These are phyloP conservation scores for Dromaius novaehollandiae DNA, from an alignment of 2,113 vertebrate species.

Conservation along the genomic window DNA sequence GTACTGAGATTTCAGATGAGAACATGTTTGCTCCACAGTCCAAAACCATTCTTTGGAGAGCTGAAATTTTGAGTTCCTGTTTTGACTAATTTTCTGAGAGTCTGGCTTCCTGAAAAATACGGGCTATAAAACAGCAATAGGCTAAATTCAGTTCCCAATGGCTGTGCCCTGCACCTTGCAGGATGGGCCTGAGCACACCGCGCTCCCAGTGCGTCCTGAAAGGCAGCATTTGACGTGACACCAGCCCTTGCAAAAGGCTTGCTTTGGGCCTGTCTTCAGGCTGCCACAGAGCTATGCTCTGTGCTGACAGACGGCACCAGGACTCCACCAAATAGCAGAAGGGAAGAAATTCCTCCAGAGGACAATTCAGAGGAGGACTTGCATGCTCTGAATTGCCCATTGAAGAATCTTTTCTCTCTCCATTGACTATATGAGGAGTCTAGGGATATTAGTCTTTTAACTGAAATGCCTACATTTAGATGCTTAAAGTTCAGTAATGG, in stretches of 20 bases:
- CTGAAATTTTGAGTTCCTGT: background rate
- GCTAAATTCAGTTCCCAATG: background rate
- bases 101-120: background rate
- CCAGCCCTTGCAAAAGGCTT: background rate
- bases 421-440: background rate
- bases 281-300: background rate
- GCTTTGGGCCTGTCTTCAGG: background rate
- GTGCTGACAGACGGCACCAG: background rate
- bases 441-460: background rate
- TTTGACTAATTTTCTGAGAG: background rate
- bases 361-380: background rate
- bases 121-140: too few relatives aligned
- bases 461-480: background rate
- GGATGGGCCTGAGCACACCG: too few relatives aligned
- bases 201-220: background rate
- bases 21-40: accelerated
- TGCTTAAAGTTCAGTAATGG: background rate
- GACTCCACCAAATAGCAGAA: background rate
- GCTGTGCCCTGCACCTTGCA: too few relatives aligned
- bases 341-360: background rate
- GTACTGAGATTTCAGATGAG: background rate
- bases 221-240: background rate
- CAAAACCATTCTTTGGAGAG: background rate
- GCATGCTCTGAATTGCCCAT: accelerated
- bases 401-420: conserved; percentile 9